These are phyloP conservation scores for Porites evermanni DNA, from an alignment of 92 coral and sea anemone species.

Conservation along the genomic window DNA sequence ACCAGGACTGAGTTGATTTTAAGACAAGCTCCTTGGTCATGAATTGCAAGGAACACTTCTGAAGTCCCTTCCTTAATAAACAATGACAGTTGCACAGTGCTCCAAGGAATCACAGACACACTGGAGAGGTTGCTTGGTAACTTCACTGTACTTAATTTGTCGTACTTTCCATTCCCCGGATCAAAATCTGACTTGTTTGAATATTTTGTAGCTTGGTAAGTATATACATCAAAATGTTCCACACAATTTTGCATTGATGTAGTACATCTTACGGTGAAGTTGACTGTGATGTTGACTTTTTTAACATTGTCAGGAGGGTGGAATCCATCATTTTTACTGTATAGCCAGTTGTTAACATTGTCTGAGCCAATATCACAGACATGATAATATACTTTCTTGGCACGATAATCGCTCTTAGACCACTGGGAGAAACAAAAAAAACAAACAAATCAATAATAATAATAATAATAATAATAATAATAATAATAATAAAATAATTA, in stretches of 20 bases:
- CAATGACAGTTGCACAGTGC: constrained; percentile 26
- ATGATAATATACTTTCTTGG: background rate
- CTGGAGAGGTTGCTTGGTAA: constrained; percentile 10
- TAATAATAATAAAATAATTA: too few species aligned
- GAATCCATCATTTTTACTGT: constrained; percentile 47
- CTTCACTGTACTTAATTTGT: constrained; percentile 9
- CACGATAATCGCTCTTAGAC: background rate
- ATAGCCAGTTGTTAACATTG: constrained; percentile 54
- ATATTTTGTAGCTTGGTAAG: constrained; percentile 30
- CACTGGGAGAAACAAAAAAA: background rate
- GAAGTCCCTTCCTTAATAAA: constrained; percentile 44
- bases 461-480: background rate
- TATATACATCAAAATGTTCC: constrained; percentile 61
- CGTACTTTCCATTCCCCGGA: constrained; percentile 36
- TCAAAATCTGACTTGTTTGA: constrained; percentile 39
- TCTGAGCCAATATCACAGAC: constrained; percentile 19
- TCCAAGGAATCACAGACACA: constrained; percentile 5
- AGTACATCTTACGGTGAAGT: constrained; percentile 61
- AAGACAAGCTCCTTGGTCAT: constrained; percentile 71
- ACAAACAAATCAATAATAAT: background rate
- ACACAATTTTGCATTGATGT: constrained; percentile 1
- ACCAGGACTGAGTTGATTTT: constrained; percentile 48
- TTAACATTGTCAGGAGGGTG: constrained; percentile 45
- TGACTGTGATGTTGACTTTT: constrained; percentile 54
- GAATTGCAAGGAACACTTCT: constrained; percentile 67